Evolutionary conservation across 2,888 invertebrate genomes (phyloP), one percentile per base, ranked within the genome.

Genomic region (Himalopsyche japonica): DNA sequence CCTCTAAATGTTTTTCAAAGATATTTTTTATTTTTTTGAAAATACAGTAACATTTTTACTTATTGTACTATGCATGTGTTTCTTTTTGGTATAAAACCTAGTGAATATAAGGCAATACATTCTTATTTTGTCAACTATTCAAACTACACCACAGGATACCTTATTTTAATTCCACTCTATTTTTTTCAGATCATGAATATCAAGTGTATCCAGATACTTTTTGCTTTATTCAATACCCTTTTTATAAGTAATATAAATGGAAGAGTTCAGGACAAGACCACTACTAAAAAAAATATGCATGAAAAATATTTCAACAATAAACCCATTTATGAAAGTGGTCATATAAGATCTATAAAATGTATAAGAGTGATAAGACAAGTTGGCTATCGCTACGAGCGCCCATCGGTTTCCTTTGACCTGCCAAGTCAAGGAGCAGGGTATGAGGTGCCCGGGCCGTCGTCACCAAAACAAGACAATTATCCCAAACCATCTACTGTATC

Each of bases 381-480:
- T 84, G 92, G 92, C 89, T 92, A 92, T 89, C 90, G 91, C 88
- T 92, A 92, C 87, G 89, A 91, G 83, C 90, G 88, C 87, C 92
- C 92, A 84, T 90, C 88, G 88, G 88, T 91, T 87, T 89, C 91
- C 81, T 92, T 92, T 88, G 90, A 91, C 88, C 88, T 92, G 87
- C 92, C 92, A 70, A 88, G 87, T 87, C 88, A 89, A 81, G 88
- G 89, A 49, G 88, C 88, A 87, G 88, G 88, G 85, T 88, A 90
- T 84, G 90, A 90, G 6, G n/a, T 79, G 5, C 32, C 85, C 15
- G 48, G 49, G 5, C 57, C 82, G 10, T 34, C 84, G 10, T 34
- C 64, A 30, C 30, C 86, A 5, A 30, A 20, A 24, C 80, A 43
- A 79, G 64, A 43, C 18, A 47, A 43, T 10, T 78, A 76, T 70